phyloP scores from a whole-genome alignment of 2,113 vertebrate species.

The Tachysurus vachellii region DNA sequence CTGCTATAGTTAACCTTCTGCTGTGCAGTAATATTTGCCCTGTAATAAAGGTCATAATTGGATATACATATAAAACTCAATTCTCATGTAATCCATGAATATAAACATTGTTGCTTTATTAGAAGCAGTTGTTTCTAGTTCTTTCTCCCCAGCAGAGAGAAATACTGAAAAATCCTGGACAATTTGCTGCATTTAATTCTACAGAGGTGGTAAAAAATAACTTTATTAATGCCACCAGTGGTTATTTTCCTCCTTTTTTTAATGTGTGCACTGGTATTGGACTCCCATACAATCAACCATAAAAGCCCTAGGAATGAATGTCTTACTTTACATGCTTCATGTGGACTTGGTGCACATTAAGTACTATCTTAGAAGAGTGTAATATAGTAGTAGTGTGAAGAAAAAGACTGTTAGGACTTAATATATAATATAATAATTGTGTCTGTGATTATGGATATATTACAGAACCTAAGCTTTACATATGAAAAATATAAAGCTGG shows the following conservation, averaged over 20 bases:
- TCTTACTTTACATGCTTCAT: not conserved
- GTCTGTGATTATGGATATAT: not conserved
- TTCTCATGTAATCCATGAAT: not conserved
- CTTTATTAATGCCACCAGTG: not conserved
- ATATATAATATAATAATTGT: not conserved
- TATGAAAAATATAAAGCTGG: not conserved
- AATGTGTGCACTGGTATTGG: not conserved
- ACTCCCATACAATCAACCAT: not conserved
- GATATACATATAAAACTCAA: conserved; percentile 35
- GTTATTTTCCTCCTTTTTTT: not conserved
- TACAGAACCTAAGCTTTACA: too few species aligned
- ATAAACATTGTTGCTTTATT: not conserved
- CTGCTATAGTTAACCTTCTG: not conserved
- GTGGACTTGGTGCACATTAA: not conserved
- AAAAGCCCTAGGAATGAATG: not conserved
- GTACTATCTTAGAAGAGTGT: not conserved
- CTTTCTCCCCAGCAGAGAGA: not conserved
- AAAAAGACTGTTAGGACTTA: not conserved
- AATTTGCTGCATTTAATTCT: not conserved
- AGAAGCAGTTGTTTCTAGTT: not conserved
- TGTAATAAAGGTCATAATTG: conserved; percentile 56
- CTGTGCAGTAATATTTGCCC: conserved; percentile 44
- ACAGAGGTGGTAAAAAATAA: not conserved
- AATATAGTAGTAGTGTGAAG: not conserved
- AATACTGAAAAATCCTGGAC: not conserved